Evolutionary conservation across 1,140 invertebrate genomes (phyloP).

Genomic region (Yoshiicerus persimilis): DNA sequence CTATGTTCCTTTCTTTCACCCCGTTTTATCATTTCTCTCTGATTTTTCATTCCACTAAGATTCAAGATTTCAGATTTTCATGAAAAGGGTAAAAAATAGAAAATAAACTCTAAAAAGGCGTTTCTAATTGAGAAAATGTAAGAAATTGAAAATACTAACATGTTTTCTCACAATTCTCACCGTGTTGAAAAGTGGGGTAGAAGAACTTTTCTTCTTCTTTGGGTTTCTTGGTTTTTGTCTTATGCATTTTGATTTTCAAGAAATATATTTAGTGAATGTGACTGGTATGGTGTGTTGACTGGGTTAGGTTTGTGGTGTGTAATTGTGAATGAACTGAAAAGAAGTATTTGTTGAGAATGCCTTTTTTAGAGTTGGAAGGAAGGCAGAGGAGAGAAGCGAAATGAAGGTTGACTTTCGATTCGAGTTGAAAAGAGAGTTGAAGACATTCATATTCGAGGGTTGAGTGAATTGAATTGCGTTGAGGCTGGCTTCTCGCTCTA

Average conservation of each 20-base stretch:
- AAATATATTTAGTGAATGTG: background rate
- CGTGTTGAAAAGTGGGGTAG: background rate
- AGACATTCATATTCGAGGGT: background rate
- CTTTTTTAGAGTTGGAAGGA: background rate
- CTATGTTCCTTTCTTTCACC: too few species aligned
- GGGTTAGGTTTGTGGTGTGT: background rate
- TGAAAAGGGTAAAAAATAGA: too few species aligned
- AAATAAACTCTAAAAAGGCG: too few species aligned
- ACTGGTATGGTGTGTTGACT: background rate
- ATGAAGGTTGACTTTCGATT: background rate
- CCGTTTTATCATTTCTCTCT: too few species aligned
- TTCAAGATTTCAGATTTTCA: too few species aligned
- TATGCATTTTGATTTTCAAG: background rate
- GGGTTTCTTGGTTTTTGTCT: background rate
- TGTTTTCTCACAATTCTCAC: too few species aligned
- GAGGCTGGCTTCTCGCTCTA: background rate
- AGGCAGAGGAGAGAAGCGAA: background rate
- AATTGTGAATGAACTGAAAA: background rate
- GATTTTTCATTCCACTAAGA: too few species aligned
- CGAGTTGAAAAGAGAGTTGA: background rate
- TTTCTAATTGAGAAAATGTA: too few species aligned
- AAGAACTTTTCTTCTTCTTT: constrained; percentile 6
- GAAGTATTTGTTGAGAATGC: background rate
- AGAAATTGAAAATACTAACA: too few species aligned
- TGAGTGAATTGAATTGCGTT: background rate